Base-by-base conservation (phyloP, 1,140 invertebrate species). In the Tachypleus tridentatus region DNA sequence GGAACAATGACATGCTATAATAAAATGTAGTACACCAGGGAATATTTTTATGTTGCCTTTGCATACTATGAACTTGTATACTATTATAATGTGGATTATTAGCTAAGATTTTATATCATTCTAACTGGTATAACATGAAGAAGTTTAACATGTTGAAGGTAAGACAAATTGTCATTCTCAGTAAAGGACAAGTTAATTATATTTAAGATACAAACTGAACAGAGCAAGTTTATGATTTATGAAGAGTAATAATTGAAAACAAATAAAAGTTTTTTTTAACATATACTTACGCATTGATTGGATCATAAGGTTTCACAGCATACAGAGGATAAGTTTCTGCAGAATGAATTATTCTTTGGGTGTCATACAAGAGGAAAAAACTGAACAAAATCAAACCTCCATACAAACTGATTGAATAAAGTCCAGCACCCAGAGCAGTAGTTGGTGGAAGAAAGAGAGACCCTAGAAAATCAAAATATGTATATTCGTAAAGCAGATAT, bases 371-470 rank as follows among this genome's bases (percentile, higher is more conserved):
- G 11, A 99, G 76, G 74, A 98, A 93, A 68, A 85, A 77, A 59
- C 91, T 87, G 76, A 99, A 98, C 0, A 99, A 79, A 48, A 98
- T 79, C 1, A 98, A 80, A 29, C 96, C 97, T 60, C 97, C 97
- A 76, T 99, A 99, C 4, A 99, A 74, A 65, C 86, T 86, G 63
- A 99, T 83, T 0, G 93, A 95, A 73, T 97, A 91, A 8, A 99
- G 75, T 62, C 93, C 89, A 71, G 92, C 86, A 60, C 93, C 93
- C 9, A 97, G 76, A 48, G 83, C 87, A 4, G 91, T 89, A 2
- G 93, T 91, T 49, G 95, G 88, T 49, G 94, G 91, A 47, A 99
- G 76, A 76, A 97, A 98, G 82, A 91, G 87, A 51, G 86, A 84
- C 57, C 82, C 82, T 83, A 72, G 4, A 29, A 29, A 29, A 29